Conservation (phyloP, 2,113 vertebrate species). For the Stictonetta naevosa region DNA sequence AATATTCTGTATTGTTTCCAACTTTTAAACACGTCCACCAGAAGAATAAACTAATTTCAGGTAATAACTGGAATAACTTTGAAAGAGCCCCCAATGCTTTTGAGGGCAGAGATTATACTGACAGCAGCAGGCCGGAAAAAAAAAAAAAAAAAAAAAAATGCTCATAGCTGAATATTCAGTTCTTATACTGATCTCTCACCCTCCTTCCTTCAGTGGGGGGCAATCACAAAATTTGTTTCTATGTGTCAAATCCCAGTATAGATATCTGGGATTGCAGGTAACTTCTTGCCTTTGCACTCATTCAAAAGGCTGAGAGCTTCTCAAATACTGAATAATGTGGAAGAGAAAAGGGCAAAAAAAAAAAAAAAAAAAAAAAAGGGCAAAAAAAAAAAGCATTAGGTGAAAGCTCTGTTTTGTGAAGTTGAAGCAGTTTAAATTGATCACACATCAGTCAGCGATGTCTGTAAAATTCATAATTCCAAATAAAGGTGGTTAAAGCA, state of each 20-base stretch:
- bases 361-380: too few species aligned
- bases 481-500: not conserved
- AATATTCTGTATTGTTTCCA: not conserved
- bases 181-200: not conserved
- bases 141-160: not conserved
- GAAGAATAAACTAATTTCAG: not conserved
- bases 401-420: not conserved
- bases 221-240: not conserved
- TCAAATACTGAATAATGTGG: not conserved
- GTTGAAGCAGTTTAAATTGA: not conserved
- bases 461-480: constrained; percentile 11
- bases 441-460: not conserved
- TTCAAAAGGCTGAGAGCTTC: not conserved
- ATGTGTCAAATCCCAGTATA: not conserved
- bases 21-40: not conserved
- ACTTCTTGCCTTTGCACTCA: not conserved
- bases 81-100: not conserved
- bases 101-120: not conserved
- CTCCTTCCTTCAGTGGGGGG: not conserved
- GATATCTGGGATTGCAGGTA: not conserved
- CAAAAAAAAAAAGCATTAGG: not conserved
- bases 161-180: not conserved
- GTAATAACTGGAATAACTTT: not conserved
- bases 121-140: not conserved
- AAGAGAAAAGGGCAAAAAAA: too few species aligned